Base-by-base conservation (phyloP, 2,888 invertebrate genomes). In the Deilephila porcellus region DNA sequence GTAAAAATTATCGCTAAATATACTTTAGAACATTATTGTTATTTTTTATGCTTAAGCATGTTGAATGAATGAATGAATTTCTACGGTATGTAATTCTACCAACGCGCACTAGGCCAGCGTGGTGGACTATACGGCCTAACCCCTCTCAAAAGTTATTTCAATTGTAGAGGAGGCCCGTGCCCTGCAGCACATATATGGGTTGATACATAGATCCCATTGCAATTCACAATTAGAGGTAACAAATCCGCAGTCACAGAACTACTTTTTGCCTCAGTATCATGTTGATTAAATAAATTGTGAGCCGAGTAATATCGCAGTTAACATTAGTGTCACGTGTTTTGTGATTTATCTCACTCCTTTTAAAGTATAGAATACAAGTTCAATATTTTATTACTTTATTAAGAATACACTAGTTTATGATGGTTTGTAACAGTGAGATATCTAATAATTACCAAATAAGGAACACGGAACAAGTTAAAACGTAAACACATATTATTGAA, bases 201-300 rank as follows among this genome's bases (percentile, higher is more conserved):
- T 25, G 25, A 25, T 25, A 25, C 25, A 25, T 25, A 25, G 25
- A 25, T n/a, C n/a, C n/a, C 4, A 4, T 19, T 56, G 4, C 19
- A 56, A 60, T 32, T 60, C 14, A 25, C 60, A 17, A 14, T 29
- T 25, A 60, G 29, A 60, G 3, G 3, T 32, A 17, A 17, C 17
- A 62, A 64, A 8, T 45, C 17, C 37, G 11, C 11, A 5, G 64
- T 45, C 20, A 20, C 20, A 19, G 19, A 64, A 64, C 64, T 20
- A 45, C 64, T 45, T 64, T 64, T 64, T 64, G 45, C n/a, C 20
- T 11, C n/a, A n/a, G 45, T 64, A 82, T 80, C 83, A 60, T 75
- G 60, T 70, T 80, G 45, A 64, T 64, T 45, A 45, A 64, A 64
- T 64, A 64, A 64, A 45, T 45, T 64, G 37, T 37, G 8, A 37